These are phyloP conservation scores for Brachyopa scutellaris DNA, from an alignment of 2,888 invertebrate genomes.

Conservation along the genomic window DNA sequence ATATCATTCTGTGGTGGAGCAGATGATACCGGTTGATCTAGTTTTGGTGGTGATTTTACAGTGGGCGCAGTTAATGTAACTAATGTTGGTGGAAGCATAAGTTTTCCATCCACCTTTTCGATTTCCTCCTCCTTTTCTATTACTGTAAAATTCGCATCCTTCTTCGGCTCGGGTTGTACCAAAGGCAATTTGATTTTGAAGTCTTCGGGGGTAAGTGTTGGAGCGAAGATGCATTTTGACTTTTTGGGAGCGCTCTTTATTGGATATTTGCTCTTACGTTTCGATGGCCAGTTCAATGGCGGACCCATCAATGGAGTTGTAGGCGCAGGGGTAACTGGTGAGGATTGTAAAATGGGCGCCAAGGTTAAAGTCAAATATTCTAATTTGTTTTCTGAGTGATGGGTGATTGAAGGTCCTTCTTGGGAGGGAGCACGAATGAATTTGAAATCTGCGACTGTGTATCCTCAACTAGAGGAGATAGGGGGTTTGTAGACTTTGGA, in stretches of 20 bases:
- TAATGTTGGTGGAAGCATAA: constrained; percentile 78
- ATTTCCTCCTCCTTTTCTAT: constrained; percentile 31
- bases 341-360: constrained; percentile 1
- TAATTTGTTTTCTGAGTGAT: constrained; percentile 64
- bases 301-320: too few relatives aligned
- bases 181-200: constrained; percentile 78
- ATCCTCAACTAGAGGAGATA: constrained; percentile 81
- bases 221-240: constrained; percentile 75
- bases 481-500: constrained; percentile 81
- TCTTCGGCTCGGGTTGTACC: constrained; percentile 40
- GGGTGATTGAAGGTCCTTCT: constrained; percentile 79
- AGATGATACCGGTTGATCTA: constrained; percentile 63
- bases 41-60: constrained; percentile 49
- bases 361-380: constrained; percentile 35
- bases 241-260: constrained; percentile 78
- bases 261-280: constrained; percentile 80
- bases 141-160: not conserved
- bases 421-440: constrained; percentile 87
- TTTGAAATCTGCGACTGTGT: constrained; percentile 89
- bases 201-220: constrained; percentile 75
- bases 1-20: constrained; percentile 71
- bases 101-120: constrained; percentile 72
- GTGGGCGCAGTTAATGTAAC: too few relatives aligned
- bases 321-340: constrained; percentile 21
- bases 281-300: constrained; percentile 77